A percentile compares a stretch with the other conserved stretches of the same genome.
These are phyloP conservation scores for Arvicanthis niloticus DNA, from an alignment of 2,113 vertebrate species.

Conservation along the genomic window DNA sequence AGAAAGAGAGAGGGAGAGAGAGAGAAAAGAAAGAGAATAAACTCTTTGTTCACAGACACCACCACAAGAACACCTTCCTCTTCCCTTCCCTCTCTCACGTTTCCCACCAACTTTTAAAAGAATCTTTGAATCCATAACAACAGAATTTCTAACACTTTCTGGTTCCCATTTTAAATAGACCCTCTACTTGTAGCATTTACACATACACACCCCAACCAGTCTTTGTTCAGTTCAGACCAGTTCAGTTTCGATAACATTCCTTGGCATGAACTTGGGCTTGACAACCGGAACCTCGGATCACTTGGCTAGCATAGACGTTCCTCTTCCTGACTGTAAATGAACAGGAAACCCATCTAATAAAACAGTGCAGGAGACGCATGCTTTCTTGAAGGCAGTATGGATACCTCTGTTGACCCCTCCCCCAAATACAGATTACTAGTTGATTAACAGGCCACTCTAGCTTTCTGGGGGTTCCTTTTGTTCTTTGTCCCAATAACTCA, in stretches of 20 bases:
- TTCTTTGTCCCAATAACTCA: neutral
- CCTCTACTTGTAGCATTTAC: neutral
- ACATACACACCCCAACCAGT: neutral
- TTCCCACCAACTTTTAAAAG: constrained; percentile 50
- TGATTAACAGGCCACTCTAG: constrained; percentile 34
- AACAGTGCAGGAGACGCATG: neutral
- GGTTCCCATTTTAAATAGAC: neutral
- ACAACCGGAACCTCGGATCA: constrained; percentile 28
- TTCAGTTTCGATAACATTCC: constrained; percentile 50
- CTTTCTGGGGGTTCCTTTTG: neutral
- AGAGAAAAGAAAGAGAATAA: neutral
- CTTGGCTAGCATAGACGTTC: neutral
- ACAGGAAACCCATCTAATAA: constrained; percentile 37
- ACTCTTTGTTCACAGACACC: neutral
- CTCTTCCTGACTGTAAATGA: constrained; percentile 40
- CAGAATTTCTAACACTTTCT: neutral
- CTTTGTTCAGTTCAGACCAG: neutral
- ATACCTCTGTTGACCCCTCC: constrained; percentile 18
- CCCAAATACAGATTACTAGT: neutral
- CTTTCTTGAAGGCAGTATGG: constrained; percentile 62
- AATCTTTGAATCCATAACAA: constrained; percentile 37
- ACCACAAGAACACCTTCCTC: neutral
- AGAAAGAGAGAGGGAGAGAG: neutral
- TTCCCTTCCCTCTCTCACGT: neutral
- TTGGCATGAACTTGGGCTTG: constrained; percentile 38